phyloP scores from a whole-genome alignment of 2,888 invertebrate species.

The Resseliella maxima region DNA sequence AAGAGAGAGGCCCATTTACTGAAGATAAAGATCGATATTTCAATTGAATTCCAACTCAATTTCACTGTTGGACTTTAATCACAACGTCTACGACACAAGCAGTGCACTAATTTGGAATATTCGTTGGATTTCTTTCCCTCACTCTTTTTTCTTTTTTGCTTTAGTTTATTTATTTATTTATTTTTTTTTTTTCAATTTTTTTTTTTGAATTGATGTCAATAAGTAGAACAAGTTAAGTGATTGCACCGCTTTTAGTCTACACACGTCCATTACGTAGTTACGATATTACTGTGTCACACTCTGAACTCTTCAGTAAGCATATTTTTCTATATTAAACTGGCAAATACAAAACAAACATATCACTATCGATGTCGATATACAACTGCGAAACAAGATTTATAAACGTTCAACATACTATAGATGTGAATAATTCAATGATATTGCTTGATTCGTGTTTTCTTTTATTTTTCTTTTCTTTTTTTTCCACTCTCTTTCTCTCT shows the following conservation, averaged over 20 bases:
- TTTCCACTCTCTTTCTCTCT: too few species aligned
- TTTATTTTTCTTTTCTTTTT: too few species aligned
- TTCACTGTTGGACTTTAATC: constrained; percentile 35
- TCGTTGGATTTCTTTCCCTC: constrained; percentile 3
- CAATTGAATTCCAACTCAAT: not conserved
- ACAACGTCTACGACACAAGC: constrained; percentile 7
- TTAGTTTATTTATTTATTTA: too few species aligned
- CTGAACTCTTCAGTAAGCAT: not conserved
- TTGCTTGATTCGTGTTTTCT: not conserved
- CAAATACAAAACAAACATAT: not conserved
- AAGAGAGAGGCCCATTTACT: not conserved
- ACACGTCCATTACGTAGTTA: not conserved
- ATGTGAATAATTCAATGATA: constrained; percentile 19
- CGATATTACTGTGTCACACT: not conserved
- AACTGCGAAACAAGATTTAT: not conserved
- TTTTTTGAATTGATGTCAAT: not conserved
- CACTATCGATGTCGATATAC: not conserved
- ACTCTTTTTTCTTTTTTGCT: too few species aligned
- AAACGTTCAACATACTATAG: not conserved
- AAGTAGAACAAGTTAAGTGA: not conserved
- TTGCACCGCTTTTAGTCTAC: not conserved
- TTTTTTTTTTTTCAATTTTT: not conserved
- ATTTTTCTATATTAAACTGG: not conserved
- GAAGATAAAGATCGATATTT: constrained; percentile 15
- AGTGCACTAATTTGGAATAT: constrained; percentile 36